Conservation (phyloP, 1,140 invertebrate species). For the Eufriesea mexicana region DNA sequence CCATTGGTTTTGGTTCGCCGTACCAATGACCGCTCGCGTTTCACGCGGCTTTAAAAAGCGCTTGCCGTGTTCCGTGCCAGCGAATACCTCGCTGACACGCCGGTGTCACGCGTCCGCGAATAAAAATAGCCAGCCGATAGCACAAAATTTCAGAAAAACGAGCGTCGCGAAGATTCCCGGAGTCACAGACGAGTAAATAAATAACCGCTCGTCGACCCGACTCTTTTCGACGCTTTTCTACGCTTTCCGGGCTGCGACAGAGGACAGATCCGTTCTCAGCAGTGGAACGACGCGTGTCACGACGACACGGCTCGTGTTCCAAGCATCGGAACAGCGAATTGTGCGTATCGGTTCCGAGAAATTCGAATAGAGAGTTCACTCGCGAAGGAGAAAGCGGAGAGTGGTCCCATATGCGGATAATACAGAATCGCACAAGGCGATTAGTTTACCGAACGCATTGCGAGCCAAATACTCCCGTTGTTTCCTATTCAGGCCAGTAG, state of each 20-base stretch:
- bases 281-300: too few relatives aligned
- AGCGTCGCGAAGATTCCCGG: not conserved
- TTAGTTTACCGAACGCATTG: constrained; percentile 57
- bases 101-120: not conserved
- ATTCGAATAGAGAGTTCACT: too few relatives aligned
- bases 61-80: not conserved
- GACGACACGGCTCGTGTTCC: too few relatives aligned
- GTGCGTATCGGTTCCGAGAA: too few relatives aligned
- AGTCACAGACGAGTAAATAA: not conserved
- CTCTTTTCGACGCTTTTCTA: not conserved
- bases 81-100: not conserved
- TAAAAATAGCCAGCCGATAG: constrained; percentile 9
- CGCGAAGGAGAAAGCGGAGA: too few relatives aligned
- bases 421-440: constrained; percentile 23
- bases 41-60: constrained; percentile 14
- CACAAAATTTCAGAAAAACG: not conserved
- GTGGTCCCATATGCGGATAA: constrained; percentile 29
- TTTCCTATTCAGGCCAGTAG: constrained; percentile 50
- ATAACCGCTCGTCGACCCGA: constrained; percentile 11
- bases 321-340: too few relatives aligned
- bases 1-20: not conserved
- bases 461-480: constrained; percentile 11
- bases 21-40: constrained; percentile 16
- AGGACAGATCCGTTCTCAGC: too few relatives aligned
- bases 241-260: not conserved